Conservation (phyloP, 1,140 invertebrate species). For the Thaumatotibia leucotreta region DNA sequence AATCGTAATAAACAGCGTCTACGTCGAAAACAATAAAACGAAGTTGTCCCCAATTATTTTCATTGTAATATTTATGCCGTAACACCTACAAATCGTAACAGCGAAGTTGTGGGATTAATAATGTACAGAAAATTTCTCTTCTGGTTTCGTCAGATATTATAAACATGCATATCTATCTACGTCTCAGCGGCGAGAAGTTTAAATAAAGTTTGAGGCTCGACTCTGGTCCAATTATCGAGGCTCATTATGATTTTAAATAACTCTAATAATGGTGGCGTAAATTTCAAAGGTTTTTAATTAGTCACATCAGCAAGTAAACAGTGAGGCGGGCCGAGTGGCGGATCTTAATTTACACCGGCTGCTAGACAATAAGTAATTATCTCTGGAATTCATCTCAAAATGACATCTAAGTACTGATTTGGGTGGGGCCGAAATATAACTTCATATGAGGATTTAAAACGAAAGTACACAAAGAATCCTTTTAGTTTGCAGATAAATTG, state of each 20-base stretch:
- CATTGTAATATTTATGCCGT: neutral
- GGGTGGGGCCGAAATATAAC: neutral
- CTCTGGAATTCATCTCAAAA: neutral
- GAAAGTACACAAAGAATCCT: neutral
- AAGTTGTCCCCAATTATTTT: neutral
- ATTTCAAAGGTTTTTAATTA: conserved; percentile 8
- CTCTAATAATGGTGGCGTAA: neutral
- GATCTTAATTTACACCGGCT: neutral
- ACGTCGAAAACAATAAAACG: neutral
- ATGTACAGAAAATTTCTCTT: neutral
- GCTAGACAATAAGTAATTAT: neutral
- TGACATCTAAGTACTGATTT: neutral
- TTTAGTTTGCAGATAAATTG: neutral
- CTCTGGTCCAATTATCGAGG: neutral
- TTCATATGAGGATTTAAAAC: neutral
- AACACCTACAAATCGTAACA: neutral
- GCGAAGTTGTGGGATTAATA: neutral
- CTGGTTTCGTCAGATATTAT: neutral
- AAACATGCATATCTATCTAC: neutral
- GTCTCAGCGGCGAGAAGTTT: neutral
- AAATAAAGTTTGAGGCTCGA: neutral
- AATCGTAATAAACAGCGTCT: too few species aligned
- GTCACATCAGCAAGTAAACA: conserved; percentile 6
- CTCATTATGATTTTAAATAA: conserved; percentile 2
- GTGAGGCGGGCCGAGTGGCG: neutral